Evolutionary conservation across 2,888 invertebrate species (phyloP).

Genomic region (Hypsopygia costalis): DNA sequence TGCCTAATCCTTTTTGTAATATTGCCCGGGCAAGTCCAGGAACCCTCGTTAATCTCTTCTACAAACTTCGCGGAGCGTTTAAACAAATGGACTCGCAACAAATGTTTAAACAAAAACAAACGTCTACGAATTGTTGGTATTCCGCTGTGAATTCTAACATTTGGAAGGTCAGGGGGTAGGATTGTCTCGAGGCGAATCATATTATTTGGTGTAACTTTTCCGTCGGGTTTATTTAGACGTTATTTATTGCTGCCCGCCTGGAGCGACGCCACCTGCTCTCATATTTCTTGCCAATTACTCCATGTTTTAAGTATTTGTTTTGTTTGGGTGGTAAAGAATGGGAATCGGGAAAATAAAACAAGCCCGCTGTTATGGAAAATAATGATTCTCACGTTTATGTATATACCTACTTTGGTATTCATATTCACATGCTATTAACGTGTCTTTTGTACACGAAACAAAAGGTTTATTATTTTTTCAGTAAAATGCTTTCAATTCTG

Average conservation of each 20-base stretch:
- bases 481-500: too few species aligned
- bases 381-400: too few species aligned
- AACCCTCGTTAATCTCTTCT: constrained; percentile 28
- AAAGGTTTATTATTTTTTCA: too few species aligned
- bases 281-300: constrained; percentile 42
- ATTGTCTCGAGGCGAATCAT: constrained; percentile 24
- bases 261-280: constrained; percentile 36
- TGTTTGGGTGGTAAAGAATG: constrained; percentile 24
- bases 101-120: constrained; percentile 30
- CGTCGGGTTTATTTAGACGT: constrained; percentile 33
- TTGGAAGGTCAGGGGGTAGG: constrained; percentile 8
- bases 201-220: constrained; percentile 40
- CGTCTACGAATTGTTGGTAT: constrained; percentile 9
- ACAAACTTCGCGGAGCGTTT: constrained; percentile 23
- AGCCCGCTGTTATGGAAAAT: constrained; percentile 4
- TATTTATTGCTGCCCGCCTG: constrained; percentile 35
- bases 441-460: too few species aligned
- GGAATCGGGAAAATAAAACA: constrained; percentile 30
- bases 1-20: constrained; percentile 25
- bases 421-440: too few species aligned
- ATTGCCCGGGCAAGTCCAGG: constrained; percentile 12
- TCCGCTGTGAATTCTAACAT: constrained; percentile 40
- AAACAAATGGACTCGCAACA: constrained; percentile 31
- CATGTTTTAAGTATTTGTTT: constrained; percentile 27
- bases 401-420: too few species aligned